A percentile compares a stretch with the other conserved stretches of the same genome.
Evolutionary conservation across 2,797 vertebrate genomes (phyloP).

Genomic region (Rhinophrynus dorsalis): DNA sequence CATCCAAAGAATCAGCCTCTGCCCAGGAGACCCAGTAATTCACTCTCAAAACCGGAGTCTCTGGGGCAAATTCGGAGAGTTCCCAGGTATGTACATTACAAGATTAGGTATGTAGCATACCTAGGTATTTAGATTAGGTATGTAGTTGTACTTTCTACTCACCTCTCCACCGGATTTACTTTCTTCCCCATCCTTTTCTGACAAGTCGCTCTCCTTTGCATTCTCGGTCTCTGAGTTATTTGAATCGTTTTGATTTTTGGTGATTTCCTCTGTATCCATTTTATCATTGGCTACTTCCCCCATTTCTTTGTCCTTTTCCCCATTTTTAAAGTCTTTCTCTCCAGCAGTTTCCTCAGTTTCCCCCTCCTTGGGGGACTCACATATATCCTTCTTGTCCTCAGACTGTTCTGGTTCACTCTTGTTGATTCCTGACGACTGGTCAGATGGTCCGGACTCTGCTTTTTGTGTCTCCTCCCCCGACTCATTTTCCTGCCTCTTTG

Average conservation of each 20-base stretch:
- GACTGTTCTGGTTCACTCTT: constrained; percentile 48
- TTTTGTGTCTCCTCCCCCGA: constrained; percentile 27
- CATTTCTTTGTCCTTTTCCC: constrained; percentile 31
- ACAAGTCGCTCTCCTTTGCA: constrained; percentile 11
- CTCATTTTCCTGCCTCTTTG: not conserved
- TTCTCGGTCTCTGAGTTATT: constrained; percentile 28
- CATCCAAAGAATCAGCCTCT: no score
- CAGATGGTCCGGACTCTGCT: constrained; percentile 11
- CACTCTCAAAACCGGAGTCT: no score
- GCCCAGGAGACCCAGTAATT: no score
- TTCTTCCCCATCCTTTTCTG: constrained; percentile 2
- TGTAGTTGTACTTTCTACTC: not conserved
- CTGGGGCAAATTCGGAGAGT: no score
- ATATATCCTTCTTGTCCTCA: constrained; percentile 48
- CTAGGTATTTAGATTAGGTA: no score
- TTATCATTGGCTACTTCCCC: constrained; percentile 23
- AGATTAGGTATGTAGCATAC: no score
- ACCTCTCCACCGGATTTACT: constrained; percentile 11
- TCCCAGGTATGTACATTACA: no score
- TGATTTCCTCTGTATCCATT: not conserved
- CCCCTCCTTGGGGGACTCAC: not conserved
- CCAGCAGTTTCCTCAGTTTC: constrained; percentile 16
- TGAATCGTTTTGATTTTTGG: constrained; percentile 32
- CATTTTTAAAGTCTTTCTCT: not conserved
- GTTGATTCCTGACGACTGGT: constrained; percentile 49